Conservation (phyloP, 1,140 invertebrate species). For the Zaprionus capensis region DNA sequence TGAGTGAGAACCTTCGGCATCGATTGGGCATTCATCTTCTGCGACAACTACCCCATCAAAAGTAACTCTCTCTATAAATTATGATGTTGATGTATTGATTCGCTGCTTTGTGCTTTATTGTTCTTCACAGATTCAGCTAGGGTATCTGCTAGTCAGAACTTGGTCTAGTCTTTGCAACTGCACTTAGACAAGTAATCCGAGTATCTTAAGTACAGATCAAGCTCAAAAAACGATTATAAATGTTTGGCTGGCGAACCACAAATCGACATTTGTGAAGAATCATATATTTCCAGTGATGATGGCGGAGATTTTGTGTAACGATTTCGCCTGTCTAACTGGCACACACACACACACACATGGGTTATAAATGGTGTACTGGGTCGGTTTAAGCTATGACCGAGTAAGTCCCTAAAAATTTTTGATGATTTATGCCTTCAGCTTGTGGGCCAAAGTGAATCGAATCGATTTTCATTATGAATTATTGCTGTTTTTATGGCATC, state of each 20-base stretch:
- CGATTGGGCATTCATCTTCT: not conserved
- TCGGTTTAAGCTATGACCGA: conserved; percentile 45
- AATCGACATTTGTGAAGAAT: conserved; percentile 1
- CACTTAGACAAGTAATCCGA: conserved; percentile 9
- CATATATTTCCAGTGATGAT: not conserved
- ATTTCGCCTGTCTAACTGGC: conserved; percentile 2
- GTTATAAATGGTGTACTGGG: conserved; percentile 40
- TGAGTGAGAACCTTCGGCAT: not conserved
- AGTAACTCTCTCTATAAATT: not conserved
- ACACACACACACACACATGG: not conserved
- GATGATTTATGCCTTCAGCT: conserved; percentile 58
- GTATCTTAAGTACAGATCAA: conserved; percentile 13
- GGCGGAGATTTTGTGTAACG: not conserved
- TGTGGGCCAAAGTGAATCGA: conserved; percentile 62
- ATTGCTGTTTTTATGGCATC: conserved; percentile 68
- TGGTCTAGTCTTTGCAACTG: not conserved
- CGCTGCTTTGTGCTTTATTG: not conserved
- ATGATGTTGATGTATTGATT: not conserved
- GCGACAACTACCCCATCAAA: not conserved
- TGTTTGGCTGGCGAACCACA: not conserved
- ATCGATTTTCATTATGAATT: conserved; percentile 73
- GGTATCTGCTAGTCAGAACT: not conserved
- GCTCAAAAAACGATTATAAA: conserved; percentile 7
- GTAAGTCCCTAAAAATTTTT: conserved; percentile 48
- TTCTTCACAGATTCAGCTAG: not conserved